Percentiles rank a stretch among this genome's conserved stretches.
Conservation (phyloP, 1,140 invertebrate species). For the Littorina saxatilis region DNA sequence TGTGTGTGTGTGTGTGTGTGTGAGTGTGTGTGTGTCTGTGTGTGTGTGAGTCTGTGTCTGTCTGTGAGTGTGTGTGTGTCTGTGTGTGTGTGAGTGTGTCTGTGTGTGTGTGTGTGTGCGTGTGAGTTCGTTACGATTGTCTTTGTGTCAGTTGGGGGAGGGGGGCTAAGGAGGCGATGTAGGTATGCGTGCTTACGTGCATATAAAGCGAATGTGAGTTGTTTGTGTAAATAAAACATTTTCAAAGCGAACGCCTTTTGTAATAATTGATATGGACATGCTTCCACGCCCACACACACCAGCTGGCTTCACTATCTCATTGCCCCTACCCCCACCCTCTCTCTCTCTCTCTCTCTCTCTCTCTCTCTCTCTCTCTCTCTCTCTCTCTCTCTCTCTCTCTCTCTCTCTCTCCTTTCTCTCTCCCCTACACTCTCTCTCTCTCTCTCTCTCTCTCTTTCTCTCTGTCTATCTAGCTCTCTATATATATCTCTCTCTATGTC, state of each 20-base stretch:
- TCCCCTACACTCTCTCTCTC: too few relatives aligned
- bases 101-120: conserved; percentile 3
- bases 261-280: too few relatives aligned
- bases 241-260: too few relatives aligned
- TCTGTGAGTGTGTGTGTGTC: not conserved
- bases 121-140: not conserved
- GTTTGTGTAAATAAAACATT: not conserved
- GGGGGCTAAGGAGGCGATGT: not conserved
- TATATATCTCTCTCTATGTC: too few relatives aligned
- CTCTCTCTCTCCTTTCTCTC: not conserved
- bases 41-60: not conserved
- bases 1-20: conserved; percentile 14
- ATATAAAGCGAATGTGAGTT: not conserved
- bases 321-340: not conserved
- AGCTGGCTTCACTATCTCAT: not conserved
- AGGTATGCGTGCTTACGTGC: not conserved
- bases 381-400: not conserved
- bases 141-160: not conserved
- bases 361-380: not conserved
- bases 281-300: too few relatives aligned
- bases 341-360: not conserved
- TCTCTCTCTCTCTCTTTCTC: too few relatives aligned
- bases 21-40: not conserved
- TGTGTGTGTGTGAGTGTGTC: not conserved
- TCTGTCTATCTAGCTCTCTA: too few relatives aligned